A percentile compares a stretch with the other conserved stretches of the same genome.
Evolutionary conservation across 2,113 vertebrate genomes (phyloP).

Genomic region (Myotis lucifugus): DNA sequence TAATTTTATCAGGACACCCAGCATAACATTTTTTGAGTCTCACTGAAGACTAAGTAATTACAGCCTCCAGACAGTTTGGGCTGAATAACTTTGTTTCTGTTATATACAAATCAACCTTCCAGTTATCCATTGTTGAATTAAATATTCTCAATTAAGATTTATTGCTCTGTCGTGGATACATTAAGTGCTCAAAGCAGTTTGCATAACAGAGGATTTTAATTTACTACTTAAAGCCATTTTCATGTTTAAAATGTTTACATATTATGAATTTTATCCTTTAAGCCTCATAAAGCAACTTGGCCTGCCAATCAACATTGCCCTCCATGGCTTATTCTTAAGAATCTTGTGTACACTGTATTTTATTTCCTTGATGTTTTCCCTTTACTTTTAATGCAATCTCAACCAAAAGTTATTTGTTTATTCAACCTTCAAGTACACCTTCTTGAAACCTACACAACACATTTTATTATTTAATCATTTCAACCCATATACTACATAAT

Average conservation of each 20-base stretch:
- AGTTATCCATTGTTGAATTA: slow-evolving; percentile 59
- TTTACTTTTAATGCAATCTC: neutral
- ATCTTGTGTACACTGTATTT: neutral
- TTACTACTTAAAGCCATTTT: slow-evolving; percentile 52
- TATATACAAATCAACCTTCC: slow-evolving; percentile 68
- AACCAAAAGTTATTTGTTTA: neutral
- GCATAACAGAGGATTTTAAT: slow-evolving; percentile 50
- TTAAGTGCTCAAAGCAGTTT: slow-evolving; percentile 45
- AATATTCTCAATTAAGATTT: slow-evolving; percentile 70
- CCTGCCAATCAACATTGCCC: slow-evolving; percentile 36
- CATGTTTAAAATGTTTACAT: slow-evolving; percentile 47
- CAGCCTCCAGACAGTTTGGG: slow-evolving; percentile 47
- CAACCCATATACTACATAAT: neutral
- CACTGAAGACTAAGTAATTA: slow-evolving; percentile 56
- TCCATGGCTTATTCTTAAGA: neutral
- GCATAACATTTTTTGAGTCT: slow-evolving; percentile 54
- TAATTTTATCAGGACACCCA: slow-evolving; percentile 60
- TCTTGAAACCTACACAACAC: neutral
- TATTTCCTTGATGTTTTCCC: neutral
- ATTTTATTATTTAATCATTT: neutral
- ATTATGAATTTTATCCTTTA: slow-evolving; percentile 41
- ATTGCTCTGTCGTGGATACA: slow-evolving; percentile 47
- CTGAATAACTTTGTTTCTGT: slow-evolving; percentile 62
- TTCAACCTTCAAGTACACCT: neutral
- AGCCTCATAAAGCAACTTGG: slow-evolving; percentile 32